Evolutionary conservation across 1,140 invertebrate genomes (phyloP).

Genomic region (Andricus grossulariae): DNA sequence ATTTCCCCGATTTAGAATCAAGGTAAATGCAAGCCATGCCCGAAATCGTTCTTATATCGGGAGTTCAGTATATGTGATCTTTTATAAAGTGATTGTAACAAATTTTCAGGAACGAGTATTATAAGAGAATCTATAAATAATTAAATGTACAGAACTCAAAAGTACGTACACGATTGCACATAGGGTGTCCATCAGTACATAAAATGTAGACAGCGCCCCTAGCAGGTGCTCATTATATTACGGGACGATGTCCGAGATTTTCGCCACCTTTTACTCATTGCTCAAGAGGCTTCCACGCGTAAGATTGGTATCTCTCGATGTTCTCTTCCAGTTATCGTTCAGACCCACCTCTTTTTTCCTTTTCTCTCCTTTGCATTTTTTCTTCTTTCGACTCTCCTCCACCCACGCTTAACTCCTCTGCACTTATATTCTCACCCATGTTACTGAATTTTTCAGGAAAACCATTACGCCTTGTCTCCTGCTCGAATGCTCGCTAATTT

Average conservation of each 20-base stretch:
- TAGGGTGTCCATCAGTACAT: slow-evolving; percentile 62
- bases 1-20: too few species aligned
- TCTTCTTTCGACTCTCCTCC: slow-evolving; percentile 21
- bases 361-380: slow-evolving; percentile 23
- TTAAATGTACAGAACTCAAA: too few species aligned
- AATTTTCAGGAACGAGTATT: too few species aligned
- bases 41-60: too few species aligned
- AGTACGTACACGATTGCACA: slow-evolving; percentile 35
- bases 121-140: too few species aligned
- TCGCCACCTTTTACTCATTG: slow-evolving; percentile 73
- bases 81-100: too few species aligned
- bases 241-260: slow-evolving; percentile 70
- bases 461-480: not conserved
- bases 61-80: too few species aligned
- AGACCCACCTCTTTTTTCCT: slow-evolving; percentile 4
- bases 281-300: slow-evolving; percentile 66
- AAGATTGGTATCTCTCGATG: slow-evolving; percentile 67
- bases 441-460: slow-evolving; percentile 18
- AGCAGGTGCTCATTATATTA: slow-evolving; percentile 73
- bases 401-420: not conserved
- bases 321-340: slow-evolving; percentile 39
- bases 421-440: slow-evolving; percentile 9
- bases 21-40: too few species aligned
- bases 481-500: not conserved
- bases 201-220: slow-evolving; percentile 68